Base-by-base conservation (phyloP, 2,113 vertebrate genomes). In the Ceuthmochares aereus region DNA sequence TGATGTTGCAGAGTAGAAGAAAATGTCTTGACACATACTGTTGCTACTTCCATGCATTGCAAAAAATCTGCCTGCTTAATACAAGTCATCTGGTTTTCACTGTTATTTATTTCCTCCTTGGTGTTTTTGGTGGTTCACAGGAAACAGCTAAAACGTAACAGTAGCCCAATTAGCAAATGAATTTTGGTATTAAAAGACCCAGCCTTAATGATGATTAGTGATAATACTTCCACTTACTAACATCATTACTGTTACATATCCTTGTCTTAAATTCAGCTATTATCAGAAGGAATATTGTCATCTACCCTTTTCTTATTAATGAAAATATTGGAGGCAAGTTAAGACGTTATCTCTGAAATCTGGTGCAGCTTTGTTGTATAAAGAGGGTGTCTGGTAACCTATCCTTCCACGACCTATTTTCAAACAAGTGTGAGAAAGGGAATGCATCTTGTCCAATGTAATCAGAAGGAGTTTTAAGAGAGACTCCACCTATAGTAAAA, bases 51-150 rank as follows among this genome's bases (percentile, higher is more conserved):
- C 22, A 26, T 12, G 6, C 25, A 37, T 5, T 37, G 34, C 72
- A 51, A 40, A 2, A 45, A 32, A 42, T 37, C 51, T 58, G 3
- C 8, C 20, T 84, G 8, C 5, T 20, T 58, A 30, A 19, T 18
- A 36, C 2, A 2, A 7, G 11, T 30, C 0, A 30, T 56, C 14
- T 29, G 5, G 2, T 32, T 78, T 84, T 82, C 18, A 45, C n/a
- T 77, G 14, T 2, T 34, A 4, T 78, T 66, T 73, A 5, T n/a
- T 80, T 74, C 7, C 52, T 80, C 32, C 25, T 5, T 7, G 5
- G 5, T 16, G 9, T 15, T 40, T 73, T 70, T 40, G 23, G 15
- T 25, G 18, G 7, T 66, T 77, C 55, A 15, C 4, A 64, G 7
- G 30, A 83, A 84, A 32, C 4, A 34, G 9, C 4, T 52, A 58